phyloP scores from a whole-genome alignment of 2,797 vertebrate genomes.

The Oreortyx pictus region DNA sequence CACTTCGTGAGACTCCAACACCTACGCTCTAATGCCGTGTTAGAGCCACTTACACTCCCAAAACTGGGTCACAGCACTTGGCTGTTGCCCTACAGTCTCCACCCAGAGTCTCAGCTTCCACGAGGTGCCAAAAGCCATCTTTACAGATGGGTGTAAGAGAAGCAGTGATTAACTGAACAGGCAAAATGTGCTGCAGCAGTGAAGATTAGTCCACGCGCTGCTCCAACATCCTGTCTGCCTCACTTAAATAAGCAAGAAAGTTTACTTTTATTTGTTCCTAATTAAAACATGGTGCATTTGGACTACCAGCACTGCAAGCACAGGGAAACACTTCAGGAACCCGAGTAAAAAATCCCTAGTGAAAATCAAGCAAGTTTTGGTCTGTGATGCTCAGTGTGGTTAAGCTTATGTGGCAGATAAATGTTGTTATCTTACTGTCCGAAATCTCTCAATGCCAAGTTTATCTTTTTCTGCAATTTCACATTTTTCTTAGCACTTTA shows the following conservation, averaged over 20 bases:
- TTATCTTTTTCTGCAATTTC: background rate
- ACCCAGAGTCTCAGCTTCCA: background rate
- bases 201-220: background rate
- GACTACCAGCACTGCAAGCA: background rate
- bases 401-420: background rate
- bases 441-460: background rate
- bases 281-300: accelerated
- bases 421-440: background rate
- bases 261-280: background rate
- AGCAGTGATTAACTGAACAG: background rate
- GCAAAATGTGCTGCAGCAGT: accelerated
- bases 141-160: accelerated
- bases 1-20: background rate
- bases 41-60: accelerated
- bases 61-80: background rate
- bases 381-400: background rate
- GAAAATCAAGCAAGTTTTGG: background rate
- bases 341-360: background rate
- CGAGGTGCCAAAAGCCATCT: background rate
- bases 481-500: background rate
- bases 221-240: accelerated
- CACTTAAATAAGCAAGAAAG: no score
- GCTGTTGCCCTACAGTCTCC: accelerated
- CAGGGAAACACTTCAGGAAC: background rate
- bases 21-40: accelerated